Percentiles rank a stretch among this genome's conserved stretches.
These are phyloP conservation scores for Paratrypauchen microcephalus DNA, from an alignment of 2,797 vertebrate species.

Conservation along the genomic window DNA sequence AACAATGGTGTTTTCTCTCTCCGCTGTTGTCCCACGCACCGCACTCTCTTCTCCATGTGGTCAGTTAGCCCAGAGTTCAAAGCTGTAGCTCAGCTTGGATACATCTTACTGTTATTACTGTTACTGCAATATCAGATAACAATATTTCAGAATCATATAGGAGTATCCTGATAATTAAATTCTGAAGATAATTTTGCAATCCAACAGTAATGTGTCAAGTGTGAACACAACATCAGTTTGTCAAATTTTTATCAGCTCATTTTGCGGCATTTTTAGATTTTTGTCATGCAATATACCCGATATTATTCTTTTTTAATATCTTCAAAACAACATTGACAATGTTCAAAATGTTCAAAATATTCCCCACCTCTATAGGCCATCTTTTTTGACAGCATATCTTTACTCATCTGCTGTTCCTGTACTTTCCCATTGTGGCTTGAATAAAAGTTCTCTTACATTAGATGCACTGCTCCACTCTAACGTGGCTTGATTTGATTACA, in stretches of 20 bases:
- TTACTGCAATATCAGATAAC: no score
- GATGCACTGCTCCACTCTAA: background rate
- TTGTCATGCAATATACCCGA: no score
- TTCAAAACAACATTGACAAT: background rate
- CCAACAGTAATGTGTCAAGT: no score
- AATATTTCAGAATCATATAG: no score
- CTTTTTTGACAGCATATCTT: no score
- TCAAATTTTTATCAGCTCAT: no score
- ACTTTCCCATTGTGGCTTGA: no score
- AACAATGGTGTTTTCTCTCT: constrained; percentile 74
- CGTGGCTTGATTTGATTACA: background rate
- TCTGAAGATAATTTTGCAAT: background rate
- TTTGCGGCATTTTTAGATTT: no score
- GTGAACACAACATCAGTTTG: no score
- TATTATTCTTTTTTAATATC: background rate
- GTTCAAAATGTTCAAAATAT: background rate
- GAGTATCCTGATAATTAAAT: background rate
- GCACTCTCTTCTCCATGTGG: constrained; percentile 59
- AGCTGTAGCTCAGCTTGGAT: constrained; percentile 72
- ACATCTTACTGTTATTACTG: constrained; percentile 36
- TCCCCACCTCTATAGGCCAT: background rate
- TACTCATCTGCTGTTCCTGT: no score
- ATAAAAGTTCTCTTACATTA: no score
- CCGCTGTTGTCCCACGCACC: constrained; percentile 68
- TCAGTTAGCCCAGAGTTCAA: constrained; percentile 81